A percentile compares a stretch with the other conserved stretches of the same genome.
Conservation (phyloP, 2,797 vertebrate species). For the Diplodus puntazzo region DNA sequence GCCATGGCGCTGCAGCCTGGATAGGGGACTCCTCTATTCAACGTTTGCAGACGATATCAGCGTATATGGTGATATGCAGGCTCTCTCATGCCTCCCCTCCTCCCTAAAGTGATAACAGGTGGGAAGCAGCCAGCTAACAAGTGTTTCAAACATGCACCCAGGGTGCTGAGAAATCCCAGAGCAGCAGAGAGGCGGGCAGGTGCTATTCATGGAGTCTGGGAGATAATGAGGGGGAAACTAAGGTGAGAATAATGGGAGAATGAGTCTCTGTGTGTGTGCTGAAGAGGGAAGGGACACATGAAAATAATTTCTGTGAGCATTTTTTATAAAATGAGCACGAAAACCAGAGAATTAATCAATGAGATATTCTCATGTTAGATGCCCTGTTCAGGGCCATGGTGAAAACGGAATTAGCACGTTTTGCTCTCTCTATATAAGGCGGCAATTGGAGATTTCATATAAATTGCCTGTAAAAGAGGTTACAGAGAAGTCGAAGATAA, state of each 20-base stretch:
- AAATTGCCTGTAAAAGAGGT: slow-evolving; percentile 22
- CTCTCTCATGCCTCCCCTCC: slow-evolving; percentile 24
- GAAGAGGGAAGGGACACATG: neutral
- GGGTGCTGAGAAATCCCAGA: slow-evolving; percentile 63
- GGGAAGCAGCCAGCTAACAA: slow-evolving; percentile 67
- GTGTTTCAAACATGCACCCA: slow-evolving; percentile 68
- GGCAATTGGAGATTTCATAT: slow-evolving; percentile 15
- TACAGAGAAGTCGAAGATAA: slow-evolving; percentile 18
- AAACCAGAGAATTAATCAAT: slow-evolving; percentile 27
- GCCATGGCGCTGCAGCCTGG: neutral
- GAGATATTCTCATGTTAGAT: neutral
- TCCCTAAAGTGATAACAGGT: slow-evolving; percentile 64
- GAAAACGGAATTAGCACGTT: slow-evolving; percentile 1
- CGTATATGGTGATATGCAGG: slow-evolving; percentile 13
- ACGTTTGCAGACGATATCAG: slow-evolving; percentile 9
- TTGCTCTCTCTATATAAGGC: neutral
- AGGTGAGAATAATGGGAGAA: slow-evolving; percentile 52
- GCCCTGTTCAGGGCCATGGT: neutral
- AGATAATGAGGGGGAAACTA: slow-evolving; percentile 73
- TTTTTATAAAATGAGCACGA: slow-evolving; percentile 23
- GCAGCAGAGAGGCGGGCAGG: slow-evolving; percentile 60
- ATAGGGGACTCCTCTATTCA: slow-evolving; percentile 5
- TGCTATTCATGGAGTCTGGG: slow-evolving; percentile 74
- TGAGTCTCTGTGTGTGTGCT: slow-evolving; percentile 38
- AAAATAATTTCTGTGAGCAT: slow-evolving; percentile 22